Percentiles rank a stretch among this genome's conserved stretches.
Conservation (phyloP, 2,888 invertebrate species). For the Pantelozetes paolii region DNA sequence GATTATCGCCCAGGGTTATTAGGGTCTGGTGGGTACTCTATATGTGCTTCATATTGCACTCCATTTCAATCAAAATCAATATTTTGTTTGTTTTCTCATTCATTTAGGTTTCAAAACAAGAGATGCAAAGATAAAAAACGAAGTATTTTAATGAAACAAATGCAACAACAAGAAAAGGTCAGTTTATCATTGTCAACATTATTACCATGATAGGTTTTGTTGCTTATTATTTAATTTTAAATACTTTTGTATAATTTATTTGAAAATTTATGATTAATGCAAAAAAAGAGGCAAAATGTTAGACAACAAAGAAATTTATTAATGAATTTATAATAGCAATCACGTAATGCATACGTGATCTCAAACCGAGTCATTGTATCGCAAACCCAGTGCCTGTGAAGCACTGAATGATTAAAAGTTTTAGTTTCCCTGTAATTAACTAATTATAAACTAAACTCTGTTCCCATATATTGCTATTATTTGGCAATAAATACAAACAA, state of each 20-base stretch:
- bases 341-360: neutral
- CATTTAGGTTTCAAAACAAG: constrained; percentile 69
- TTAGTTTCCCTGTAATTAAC: neutral
- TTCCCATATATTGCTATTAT: neutral
- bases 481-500: neutral
- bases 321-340: too few species aligned
- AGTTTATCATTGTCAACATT: neutral
- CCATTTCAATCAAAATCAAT: neutral
- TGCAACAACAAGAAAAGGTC: constrained; percentile 97
- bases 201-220: neutral
- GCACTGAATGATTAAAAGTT: neutral
- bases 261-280: too few species aligned
- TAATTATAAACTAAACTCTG: neutral
- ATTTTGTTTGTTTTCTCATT: neutral
- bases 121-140: constrained; percentile 96
- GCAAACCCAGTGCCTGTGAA: neutral
- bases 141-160: constrained; percentile 92
- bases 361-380: neutral
- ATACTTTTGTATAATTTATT: too few species aligned
- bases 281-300: too few species aligned
- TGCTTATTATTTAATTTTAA: too few species aligned
- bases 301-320: too few species aligned
- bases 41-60: too few species aligned
- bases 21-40: constrained; percentile 71
- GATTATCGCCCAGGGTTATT: constrained; percentile 92